phyloP scores from a whole-genome alignment of 1,140 invertebrate species.

The Brachionus rubens region DNA sequence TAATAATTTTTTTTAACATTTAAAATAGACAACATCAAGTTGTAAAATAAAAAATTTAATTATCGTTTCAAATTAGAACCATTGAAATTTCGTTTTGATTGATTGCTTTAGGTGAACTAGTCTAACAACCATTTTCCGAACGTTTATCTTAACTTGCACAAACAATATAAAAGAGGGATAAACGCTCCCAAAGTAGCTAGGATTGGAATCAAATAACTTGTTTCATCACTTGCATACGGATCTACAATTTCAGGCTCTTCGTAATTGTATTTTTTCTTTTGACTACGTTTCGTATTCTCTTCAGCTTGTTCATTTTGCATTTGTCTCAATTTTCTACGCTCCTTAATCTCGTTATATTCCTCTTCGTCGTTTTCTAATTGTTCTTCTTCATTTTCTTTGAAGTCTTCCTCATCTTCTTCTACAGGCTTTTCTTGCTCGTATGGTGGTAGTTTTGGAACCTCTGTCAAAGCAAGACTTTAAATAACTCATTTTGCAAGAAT shows the following conservation, averaged over 20 bases:
- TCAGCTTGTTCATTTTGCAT: background rate
- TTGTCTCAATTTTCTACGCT: background rate
- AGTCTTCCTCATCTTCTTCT: conserved; percentile 37
- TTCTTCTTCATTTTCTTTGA: background rate
- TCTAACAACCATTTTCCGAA: background rate
- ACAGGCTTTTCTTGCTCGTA: background rate
- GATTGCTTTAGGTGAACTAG: too few species aligned
- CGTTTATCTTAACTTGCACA: background rate
- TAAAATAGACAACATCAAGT: too few species aligned
- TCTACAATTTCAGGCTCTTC: background rate
- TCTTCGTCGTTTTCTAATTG: background rate
- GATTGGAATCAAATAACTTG: conserved; percentile 45
- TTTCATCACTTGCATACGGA: conserved; percentile 38
- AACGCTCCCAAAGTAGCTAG: conserved; percentile 19
- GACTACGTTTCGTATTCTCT: background rate
- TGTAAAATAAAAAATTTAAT: too few species aligned
- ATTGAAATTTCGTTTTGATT: too few species aligned
- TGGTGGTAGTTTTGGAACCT: conserved; percentile 14
- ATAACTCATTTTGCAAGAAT: background rate
- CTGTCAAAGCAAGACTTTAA: background rate
- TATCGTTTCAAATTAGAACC: too few species aligned
- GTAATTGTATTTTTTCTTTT: conserved; percentile 30
- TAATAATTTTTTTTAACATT: background rate
- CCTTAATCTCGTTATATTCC: background rate
- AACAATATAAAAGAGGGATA: conserved; percentile 45